These are phyloP conservation scores for Cacoxenus indagator DNA, from an alignment of 2,888 invertebrate genomes.

Conservation along the genomic window DNA sequence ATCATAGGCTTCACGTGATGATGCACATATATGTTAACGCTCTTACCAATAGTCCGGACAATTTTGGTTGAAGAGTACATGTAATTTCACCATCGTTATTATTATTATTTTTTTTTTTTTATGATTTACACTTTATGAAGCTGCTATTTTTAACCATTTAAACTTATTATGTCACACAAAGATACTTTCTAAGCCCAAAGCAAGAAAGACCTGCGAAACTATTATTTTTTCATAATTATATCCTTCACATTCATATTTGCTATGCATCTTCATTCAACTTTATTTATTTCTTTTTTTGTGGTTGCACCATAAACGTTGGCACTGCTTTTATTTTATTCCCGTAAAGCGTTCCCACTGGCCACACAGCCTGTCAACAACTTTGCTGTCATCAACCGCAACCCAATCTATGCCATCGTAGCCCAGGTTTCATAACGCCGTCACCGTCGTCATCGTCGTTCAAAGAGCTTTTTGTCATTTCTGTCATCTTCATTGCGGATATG, in stretches of 20 bases:
- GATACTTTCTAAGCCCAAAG: neutral
- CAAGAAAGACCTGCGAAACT: neutral
- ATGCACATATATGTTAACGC: no score
- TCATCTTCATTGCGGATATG: conserved; percentile 43
- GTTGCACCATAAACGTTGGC: neutral
- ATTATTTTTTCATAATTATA: conserved; percentile 1
- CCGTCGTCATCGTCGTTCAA: conserved; percentile 9
- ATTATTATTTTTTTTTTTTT: no score
- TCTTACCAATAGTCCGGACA: no score
- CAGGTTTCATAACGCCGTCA: conserved; percentile 1
- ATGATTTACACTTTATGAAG: no score
- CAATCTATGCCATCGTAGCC: no score
- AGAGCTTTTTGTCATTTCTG: conserved; percentile 29
- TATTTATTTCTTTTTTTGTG: conserved; percentile 27
- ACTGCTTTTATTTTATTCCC: neutral
- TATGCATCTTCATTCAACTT: conserved; percentile 27
- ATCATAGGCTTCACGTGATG: no score
- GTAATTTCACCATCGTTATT: no score
- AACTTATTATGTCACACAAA: neutral
- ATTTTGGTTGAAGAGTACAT: no score
- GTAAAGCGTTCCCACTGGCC: neutral
- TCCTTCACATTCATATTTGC: conserved; percentile 17
- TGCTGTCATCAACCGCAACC: conserved; percentile 12
- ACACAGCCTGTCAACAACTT: neutral
- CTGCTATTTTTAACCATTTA: neutral